Conservation (phyloP, 1,140 invertebrate species). For the Diachasmimorpha longicaudata region DNA sequence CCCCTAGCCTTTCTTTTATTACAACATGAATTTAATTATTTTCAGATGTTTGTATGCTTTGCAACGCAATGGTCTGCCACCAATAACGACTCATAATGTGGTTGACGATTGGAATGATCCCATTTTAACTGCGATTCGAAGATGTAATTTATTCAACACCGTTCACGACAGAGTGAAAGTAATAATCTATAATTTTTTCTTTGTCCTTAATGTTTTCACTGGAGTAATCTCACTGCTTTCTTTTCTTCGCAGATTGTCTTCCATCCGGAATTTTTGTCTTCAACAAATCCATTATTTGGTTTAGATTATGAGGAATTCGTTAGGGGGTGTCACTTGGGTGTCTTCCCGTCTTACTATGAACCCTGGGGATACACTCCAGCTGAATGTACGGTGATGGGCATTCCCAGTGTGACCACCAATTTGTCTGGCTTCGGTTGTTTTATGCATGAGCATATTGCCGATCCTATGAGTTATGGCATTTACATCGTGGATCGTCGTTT, state of each 20-base stretch:
- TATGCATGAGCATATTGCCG: constrained; percentile 97
- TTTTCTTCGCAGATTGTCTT: constrained; percentile 82
- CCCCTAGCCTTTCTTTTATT: background rate
- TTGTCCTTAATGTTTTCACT: background rate
- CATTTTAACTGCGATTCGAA: constrained; percentile 84
- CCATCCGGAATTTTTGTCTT: constrained; percentile 98
- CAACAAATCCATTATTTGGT: constrained; percentile 97
- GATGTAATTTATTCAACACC: constrained; percentile 96
- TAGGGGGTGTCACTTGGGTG: constrained; percentile 96
- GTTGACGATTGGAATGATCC: constrained; percentile 93
- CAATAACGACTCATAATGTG: constrained; percentile 98
- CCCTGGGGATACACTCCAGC: constrained; percentile 99
- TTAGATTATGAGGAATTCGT: constrained; percentile 99
- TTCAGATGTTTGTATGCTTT: constrained; percentile 87
- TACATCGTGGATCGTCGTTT: constrained; percentile 95
- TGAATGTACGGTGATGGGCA: constrained; percentile 99
- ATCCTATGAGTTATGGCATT: constrained; percentile 98
- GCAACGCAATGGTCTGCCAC: constrained; percentile 89
- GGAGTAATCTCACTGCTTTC: background rate
- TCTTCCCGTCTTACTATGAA: constrained; percentile 99
- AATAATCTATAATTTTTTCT: constrained; percentile 33
- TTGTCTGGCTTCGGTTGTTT: constrained; percentile 99
- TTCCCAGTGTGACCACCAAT: constrained; percentile 97
- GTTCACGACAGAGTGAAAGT: constrained; percentile 95
- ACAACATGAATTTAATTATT: constrained; percentile 1